These are phyloP conservation scores for Istiophorus platypterus DNA, from an alignment of 2,113 vertebrate genomes.

Conservation along the genomic window DNA sequence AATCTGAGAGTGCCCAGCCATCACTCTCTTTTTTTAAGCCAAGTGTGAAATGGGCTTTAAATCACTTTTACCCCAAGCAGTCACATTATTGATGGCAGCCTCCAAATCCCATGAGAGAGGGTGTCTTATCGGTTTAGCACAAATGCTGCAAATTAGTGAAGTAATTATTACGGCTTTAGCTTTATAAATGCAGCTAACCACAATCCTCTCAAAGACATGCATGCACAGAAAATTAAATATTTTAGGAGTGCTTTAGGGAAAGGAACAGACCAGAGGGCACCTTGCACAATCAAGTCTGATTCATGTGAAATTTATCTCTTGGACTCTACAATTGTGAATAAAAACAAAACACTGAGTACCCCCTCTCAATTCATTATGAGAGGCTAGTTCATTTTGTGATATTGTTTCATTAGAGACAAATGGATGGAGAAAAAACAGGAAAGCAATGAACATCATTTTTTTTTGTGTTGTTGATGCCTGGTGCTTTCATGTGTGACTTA, in stretches of 20 bases:
- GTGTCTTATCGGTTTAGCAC: conserved; percentile 72
- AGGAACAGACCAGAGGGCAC: conserved; percentile 61
- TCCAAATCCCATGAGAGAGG: conserved; percentile 69
- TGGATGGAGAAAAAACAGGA: conserved; percentile 52
- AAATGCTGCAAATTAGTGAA: conserved; percentile 76
- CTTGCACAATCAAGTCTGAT: conserved; percentile 37
- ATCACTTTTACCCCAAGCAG: conserved; percentile 72
- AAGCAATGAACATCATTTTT: conserved; percentile 26
- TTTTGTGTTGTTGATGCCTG: conserved; percentile 57
- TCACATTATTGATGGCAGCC: conserved; percentile 71
- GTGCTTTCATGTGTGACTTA: conserved; percentile 54
- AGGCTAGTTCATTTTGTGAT: conserved; percentile 31
- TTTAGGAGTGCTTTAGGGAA: conserved; percentile 42
- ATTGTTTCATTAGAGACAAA: conserved; percentile 53
- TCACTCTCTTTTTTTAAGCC: conserved; percentile 70
- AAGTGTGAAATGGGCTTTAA: conserved; percentile 84
- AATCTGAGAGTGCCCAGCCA: conserved; percentile 56
- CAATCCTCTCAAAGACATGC: conserved; percentile 67
- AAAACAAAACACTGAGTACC: conserved; percentile 29
- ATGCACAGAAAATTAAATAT: conserved; percentile 57
- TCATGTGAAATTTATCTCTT: conserved; percentile 53
- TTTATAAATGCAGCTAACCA: conserved; percentile 60
- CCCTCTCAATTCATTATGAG: conserved; percentile 29
- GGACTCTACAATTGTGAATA: conserved; percentile 10
- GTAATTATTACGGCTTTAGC: conserved; percentile 75